A percentile compares a stretch with the other conserved stretches of the same genome.
phyloP scores from a whole-genome alignment of 2,113 vertebrate species.

The Sinocyclocheilus anshuiensis region DNA sequence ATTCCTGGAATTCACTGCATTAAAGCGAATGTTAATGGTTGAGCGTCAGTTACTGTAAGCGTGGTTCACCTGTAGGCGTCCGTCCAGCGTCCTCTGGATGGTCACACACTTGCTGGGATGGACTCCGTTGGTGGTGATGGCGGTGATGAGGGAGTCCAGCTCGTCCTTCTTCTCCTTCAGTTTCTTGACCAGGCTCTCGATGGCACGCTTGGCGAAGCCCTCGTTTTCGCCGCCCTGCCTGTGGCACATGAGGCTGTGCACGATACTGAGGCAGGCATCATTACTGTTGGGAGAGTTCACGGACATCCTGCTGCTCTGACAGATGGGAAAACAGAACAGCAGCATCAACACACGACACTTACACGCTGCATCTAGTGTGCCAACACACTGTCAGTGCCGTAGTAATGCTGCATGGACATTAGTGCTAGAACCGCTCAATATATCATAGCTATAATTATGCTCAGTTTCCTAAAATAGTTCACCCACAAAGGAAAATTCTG shows the following conservation, averaged over 20 bases:
- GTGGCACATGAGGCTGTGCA: conserved; percentile 86
- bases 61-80: conserved; percentile 76
- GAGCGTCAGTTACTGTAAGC: not conserved
- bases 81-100: conserved; percentile 83
- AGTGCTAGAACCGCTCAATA: not conserved
- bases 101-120: conserved; percentile 85
- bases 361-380: not conserved
- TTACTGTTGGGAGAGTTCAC: conserved; percentile 77
- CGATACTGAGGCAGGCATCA: conserved; percentile 82
- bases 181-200: conserved; percentile 80
- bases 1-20: not conserved
- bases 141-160: conserved; percentile 81
- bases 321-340: conserved; percentile 37
- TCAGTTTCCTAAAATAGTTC: not conserved
- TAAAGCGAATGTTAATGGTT: not conserved
- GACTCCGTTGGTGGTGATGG: conserved; percentile 81
- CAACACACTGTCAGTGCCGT: conserved; percentile 26
- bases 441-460: not conserved
- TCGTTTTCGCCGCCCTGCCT: conserved; percentile 83
- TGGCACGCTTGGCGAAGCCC: conserved; percentile 80
- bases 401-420: not conserved
- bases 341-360: conserved; percentile 29
- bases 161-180: conserved; percentile 79
- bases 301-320: conserved; percentile 69
- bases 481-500: no score